A percentile compares a stretch with the other conserved stretches of the same genome.
Evolutionary conservation across 2,888 invertebrate genomes (phyloP).

Genomic region (Calliphora vomitoria): DNA sequence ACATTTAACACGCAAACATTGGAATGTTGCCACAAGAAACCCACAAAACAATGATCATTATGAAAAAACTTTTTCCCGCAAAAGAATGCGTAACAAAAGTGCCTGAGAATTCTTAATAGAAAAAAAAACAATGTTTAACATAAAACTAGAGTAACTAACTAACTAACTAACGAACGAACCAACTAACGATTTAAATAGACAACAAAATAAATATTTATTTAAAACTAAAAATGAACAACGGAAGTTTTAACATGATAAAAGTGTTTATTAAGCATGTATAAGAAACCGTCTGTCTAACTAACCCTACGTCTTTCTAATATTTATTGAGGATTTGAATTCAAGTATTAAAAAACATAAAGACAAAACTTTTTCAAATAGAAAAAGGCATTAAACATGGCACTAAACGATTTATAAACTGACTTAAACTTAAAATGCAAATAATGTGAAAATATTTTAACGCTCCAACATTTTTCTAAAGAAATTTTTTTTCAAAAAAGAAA

Average conservation of each 20-base stretch:
- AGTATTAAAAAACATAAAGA: not conserved
- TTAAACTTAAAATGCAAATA: conserved; percentile 36
- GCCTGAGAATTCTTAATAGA: conserved; percentile 56
- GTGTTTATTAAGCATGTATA: not conserved
- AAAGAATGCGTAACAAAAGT: conserved; percentile 68
- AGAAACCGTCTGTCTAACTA: conserved; percentile 7
- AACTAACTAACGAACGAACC: not conserved
- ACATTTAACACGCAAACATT: conserved; percentile 66
- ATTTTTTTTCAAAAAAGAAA: conserved; percentile 1
- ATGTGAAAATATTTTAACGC: conserved; percentile 46
- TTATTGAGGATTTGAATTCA: conserved; percentile 54
- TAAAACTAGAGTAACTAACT: conserved; percentile 41
- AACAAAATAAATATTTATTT: conserved; percentile 29
- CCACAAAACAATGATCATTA: conserved; percentile 15
- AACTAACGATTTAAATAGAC: not conserved
- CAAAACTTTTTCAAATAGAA: conserved; percentile 12
- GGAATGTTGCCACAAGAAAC: conserved; percentile 60
- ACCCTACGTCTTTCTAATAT: conserved; percentile 9
- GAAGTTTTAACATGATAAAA: conserved; percentile 58
- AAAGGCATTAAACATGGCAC: not conserved
- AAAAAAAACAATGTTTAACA: conserved; percentile 27
- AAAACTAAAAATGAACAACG: conserved; percentile 36
- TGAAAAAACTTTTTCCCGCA: conserved; percentile 58
- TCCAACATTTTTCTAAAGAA: conserved; percentile 24
- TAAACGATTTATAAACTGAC: conserved; percentile 28